These are phyloP conservation scores for Choreutis nemorana DNA, from an alignment of 2,888 invertebrate genomes.

Conservation along the genomic window DNA sequence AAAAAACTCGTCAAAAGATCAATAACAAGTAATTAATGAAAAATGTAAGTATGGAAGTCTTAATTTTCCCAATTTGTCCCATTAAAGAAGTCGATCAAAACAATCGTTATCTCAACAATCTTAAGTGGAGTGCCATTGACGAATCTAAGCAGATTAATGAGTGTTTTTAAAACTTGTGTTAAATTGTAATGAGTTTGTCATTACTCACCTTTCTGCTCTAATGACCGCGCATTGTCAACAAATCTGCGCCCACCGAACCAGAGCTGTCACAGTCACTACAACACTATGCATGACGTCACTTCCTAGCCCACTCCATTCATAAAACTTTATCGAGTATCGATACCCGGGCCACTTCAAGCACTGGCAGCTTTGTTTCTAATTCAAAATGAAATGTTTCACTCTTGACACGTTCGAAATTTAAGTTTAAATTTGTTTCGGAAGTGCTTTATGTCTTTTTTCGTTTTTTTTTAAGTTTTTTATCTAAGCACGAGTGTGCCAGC, in stretches of 20 bases:
- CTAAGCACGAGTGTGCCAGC: conserved; percentile 44
- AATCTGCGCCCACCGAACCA: conserved; percentile 37
- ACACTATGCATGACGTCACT: conserved; percentile 63
- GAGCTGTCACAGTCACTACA: conserved; percentile 42
- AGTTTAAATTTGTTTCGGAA: too few relatives aligned
- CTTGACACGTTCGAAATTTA: conserved; percentile 11
- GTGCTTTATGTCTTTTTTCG: conserved; percentile 22
- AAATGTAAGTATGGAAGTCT: too few relatives aligned
- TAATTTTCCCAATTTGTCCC: too few relatives aligned
- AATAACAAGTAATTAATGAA: too few relatives aligned
- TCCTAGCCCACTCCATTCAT: conserved; percentile 58
- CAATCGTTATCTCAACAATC: too few relatives aligned
- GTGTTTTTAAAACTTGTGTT: conserved; percentile 24
- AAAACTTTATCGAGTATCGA: conserved; percentile 21
- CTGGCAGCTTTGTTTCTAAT: background rate
- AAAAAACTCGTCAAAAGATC: too few relatives aligned
- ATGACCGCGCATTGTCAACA: conserved; percentile 58
- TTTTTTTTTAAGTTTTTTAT: conserved; percentile 21
- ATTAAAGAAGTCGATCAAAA: too few relatives aligned
- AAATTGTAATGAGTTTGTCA: conserved; percentile 28
- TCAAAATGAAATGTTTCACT: background rate
- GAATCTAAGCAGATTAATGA: conserved; percentile 13
- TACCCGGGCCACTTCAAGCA: too few relatives aligned
- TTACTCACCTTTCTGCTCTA: conserved; percentile 59
- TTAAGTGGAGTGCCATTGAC: conserved; percentile 7